Base-by-base conservation (phyloP, 2,797 vertebrate species). In the Poeciliopsis paucimaculata region DNA sequence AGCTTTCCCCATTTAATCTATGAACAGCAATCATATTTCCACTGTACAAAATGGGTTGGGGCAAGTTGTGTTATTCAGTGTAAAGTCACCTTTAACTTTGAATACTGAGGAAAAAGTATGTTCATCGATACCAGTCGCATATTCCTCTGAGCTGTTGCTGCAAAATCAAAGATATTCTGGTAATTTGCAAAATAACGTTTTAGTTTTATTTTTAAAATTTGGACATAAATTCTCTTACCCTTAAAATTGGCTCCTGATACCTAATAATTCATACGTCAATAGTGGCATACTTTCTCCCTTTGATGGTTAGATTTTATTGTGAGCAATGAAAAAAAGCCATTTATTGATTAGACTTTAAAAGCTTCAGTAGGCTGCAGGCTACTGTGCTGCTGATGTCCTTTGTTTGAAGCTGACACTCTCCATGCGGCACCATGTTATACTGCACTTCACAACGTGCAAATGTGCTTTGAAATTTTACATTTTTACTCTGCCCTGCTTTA, bases 281-380 rank as follows among this genome's bases (percentile, higher is more conserved):
- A 26, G 53, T 34, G 70, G 26, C 36, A 53, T 12, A 36, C 31
- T 2, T 45, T 53, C 34, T 74, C 41, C 12, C 3, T 62, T 73
- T 60, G 68, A 12, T 73, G 28, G 36, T 20, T 49, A 31, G 45
- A 53, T 53, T 55, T 71, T 55, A 66, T 57, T 70, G n/a, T 74
- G 71, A 79, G 77, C 41, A 75, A 79, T 77, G 36, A 62, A 79
- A 82, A 82, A 43, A 26, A 28, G 45, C 26, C 31, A 20, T 31
- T 72, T 77, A 82, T 84, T 43, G 80, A 87, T 78, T 23, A 28
- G 47, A 18, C 55, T 82, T 55, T 49, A 39, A 66, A 76, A 64
- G 72, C 10, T 53, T 72, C 43, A 34, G 13, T 41, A 60, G 18
- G 62, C 60, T 78, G 73, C 47, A 41, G 15, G 23, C 6, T 72